Base-by-base conservation (phyloP, 2,888 invertebrate species). In the Microchrysa polita region DNA sequence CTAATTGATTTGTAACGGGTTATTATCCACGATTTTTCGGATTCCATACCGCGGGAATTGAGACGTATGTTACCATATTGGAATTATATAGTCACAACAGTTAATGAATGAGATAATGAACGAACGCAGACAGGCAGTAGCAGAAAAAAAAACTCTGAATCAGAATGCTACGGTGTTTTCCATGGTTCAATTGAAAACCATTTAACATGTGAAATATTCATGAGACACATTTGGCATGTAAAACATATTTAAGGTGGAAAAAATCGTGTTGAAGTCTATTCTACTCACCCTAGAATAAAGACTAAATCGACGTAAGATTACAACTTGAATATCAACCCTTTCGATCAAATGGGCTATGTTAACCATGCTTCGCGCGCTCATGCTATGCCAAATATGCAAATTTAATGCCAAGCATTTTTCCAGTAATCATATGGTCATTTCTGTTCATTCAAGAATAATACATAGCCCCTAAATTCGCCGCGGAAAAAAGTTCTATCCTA, bases 401-500 rank as follows among this genome's bases (percentile, higher is more conserved):
- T 48, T 23, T 16, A 18, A 67, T 67, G 61, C 72, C 67, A 75
- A 74, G 53, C 63, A 74, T 72, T 75, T 75, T 74, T 75, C 75
- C 75, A 75, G 72, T 63, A 75, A 74, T 75, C 74, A 75, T 55
- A 71, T 73, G 75, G 74, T 74, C 65, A 74, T 74, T 75, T 75
- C 48, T 61, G 10, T 9, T 23, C 60, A 22, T 69, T 69, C 27
- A 44, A 18, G 20, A 48, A 48, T n/a, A 48, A 48, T n/a, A n/a
- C n/a, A n/a, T 48, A n/a, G 48, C 48, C 4, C 48, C n/a, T n/a
- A n/a, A n/a, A n/a, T n/a, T n/a, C 12, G 16, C 12, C 48, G 12
- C 4, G 48, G 10, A 10, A n/a, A 12, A 48, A 4, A 34, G 27
- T n/a, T n/a, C n/a, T n/a, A n/a, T n/a, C n/a, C n/a, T n/a, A 34